A percentile compares a stretch with the other conserved stretches of the same genome.
Conservation (phyloP, 1,140 invertebrate genomes). For the Drosophila nigromelanica region DNA sequence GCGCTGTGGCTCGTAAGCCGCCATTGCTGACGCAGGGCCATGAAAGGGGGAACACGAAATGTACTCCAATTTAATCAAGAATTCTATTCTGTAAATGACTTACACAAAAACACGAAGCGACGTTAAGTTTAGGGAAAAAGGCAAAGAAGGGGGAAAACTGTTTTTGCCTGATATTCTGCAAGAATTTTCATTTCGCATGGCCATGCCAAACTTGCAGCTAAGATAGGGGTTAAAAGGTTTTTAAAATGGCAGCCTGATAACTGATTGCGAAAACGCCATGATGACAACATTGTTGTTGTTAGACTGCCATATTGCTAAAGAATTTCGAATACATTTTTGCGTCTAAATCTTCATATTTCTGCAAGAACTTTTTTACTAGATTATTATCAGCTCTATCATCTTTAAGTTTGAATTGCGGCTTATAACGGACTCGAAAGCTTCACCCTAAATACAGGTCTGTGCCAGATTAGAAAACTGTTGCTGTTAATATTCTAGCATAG, state of each 20-base stretch:
- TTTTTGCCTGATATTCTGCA: slow-evolving; percentile 5
- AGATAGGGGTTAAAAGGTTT: slow-evolving; percentile 34
- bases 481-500: neutral
- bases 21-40: slow-evolving; percentile 11
- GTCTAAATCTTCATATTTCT: too few relatives aligned
- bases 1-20: slow-evolving; percentile 51
- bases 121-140: slow-evolving; percentile 35
- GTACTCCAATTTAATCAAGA: slow-evolving; percentile 82
- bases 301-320: slow-evolving; percentile 1
- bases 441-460: too few relatives aligned
- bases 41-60: slow-evolving; percentile 58
- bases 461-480: neutral
- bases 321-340: too few relatives aligned
- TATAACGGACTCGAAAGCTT: too few relatives aligned
- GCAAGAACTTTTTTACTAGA: too few relatives aligned
- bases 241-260: neutral
- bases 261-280: slow-evolving; percentile 15
- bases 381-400: too few relatives aligned
- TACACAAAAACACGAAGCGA: slow-evolving; percentile 70
- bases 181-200: slow-evolving; percentile 71
- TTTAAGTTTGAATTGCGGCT: too few relatives aligned
- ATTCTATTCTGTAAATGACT: slow-evolving; percentile 81
- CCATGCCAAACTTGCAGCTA: slow-evolving; percentile 27
- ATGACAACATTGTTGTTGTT: slow-evolving; percentile 29
- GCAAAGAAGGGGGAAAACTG: slow-evolving; percentile 4